Percentiles rank a stretch among this genome's conserved stretches.
phyloP scores from a whole-genome alignment of 2,797 vertebrate species.

The Masticophis lateralis region DNA sequence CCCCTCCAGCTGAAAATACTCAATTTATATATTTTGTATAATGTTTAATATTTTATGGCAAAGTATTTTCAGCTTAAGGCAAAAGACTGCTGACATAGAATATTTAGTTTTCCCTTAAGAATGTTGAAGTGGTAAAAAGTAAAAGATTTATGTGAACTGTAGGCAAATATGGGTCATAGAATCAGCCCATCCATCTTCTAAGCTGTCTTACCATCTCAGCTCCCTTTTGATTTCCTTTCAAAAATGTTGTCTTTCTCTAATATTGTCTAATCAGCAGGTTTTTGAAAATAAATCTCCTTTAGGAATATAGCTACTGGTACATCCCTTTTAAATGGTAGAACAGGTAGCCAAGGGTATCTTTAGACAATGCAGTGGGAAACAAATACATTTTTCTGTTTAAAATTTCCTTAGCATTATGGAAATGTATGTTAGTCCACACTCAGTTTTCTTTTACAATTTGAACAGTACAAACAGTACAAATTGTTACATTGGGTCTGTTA shows the following conservation, averaged over 20 bases:
- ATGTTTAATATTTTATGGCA: not conserved
- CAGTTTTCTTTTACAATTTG: slow-evolving; percentile 55
- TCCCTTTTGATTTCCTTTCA: not conserved
- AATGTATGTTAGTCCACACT: slow-evolving; percentile 51
- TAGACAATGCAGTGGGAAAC: slow-evolving; percentile 29
- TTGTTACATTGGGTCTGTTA: not conserved
- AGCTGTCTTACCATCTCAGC: not conserved
- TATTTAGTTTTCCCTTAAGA: not conserved
- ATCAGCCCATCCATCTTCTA: not conserved
- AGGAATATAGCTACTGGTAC: not conserved
- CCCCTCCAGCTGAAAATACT: not conserved
- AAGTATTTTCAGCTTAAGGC: not conserved
- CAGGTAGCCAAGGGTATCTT: not conserved
- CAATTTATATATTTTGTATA: not conserved
- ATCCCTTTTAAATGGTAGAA: not conserved
- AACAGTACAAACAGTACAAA: slow-evolving; percentile 13
- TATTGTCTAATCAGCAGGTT: not conserved
- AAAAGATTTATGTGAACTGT: not conserved
- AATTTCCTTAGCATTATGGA: slow-evolving; percentile 51
- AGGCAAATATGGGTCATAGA: not conserved
- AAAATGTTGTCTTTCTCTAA: not conserved
- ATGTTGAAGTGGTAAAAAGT: not conserved
- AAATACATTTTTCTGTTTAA: slow-evolving; percentile 54
- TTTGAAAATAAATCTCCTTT: not conserved
- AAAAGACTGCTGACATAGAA: not conserved